Evolutionary conservation across 2,797 vertebrate genomes (phyloP).

Genomic region (Tapirus indicus): DNA sequence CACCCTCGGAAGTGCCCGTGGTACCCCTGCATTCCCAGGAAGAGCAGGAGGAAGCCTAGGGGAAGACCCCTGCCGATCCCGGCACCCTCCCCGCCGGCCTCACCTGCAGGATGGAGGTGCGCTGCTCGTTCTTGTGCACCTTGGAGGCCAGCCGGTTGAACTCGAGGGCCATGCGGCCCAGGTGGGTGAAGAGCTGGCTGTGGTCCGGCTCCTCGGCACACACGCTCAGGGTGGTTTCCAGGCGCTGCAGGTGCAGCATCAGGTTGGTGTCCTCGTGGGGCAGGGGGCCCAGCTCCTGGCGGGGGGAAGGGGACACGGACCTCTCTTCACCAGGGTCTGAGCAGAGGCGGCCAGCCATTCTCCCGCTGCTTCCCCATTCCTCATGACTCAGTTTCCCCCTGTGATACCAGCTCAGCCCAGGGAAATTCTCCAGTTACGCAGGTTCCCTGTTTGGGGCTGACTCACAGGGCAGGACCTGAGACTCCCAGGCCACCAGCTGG

Average conservation of each 20-base stretch:
- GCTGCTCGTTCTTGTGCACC: constrained; percentile 98
- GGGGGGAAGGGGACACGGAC: fast-evolving
- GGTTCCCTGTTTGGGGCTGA: constrained; percentile 74
- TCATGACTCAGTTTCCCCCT: constrained; percentile 76
- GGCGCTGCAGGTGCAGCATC: constrained; percentile 94
- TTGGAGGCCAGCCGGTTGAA: constrained; percentile 98
- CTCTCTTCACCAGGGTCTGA: neutral
- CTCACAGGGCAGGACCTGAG: constrained; percentile 66
- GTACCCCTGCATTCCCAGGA: neutral
- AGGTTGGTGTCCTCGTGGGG: constrained; percentile 92
- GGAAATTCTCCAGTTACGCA: constrained; percentile 75
- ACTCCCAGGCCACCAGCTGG: neutral
- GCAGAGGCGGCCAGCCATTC: neutral
- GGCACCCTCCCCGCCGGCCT: neutral
- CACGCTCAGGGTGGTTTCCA: constrained; percentile 96
- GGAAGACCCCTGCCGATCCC: no score
- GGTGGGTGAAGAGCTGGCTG: constrained; percentile 95
- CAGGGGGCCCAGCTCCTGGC: neutral
- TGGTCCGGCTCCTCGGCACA: constrained; percentile 97
- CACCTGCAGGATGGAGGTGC: constrained; percentile 97
- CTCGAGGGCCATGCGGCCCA: constrained; percentile 98
- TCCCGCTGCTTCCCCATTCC: constrained; percentile 57
- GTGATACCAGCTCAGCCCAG: neutral
- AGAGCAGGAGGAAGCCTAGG: fast-evolving
- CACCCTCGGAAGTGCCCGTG: fast-evolving